phyloP scores from a whole-genome alignment of 2,888 invertebrate species.

The Eupithecia subumbrata region DNA sequence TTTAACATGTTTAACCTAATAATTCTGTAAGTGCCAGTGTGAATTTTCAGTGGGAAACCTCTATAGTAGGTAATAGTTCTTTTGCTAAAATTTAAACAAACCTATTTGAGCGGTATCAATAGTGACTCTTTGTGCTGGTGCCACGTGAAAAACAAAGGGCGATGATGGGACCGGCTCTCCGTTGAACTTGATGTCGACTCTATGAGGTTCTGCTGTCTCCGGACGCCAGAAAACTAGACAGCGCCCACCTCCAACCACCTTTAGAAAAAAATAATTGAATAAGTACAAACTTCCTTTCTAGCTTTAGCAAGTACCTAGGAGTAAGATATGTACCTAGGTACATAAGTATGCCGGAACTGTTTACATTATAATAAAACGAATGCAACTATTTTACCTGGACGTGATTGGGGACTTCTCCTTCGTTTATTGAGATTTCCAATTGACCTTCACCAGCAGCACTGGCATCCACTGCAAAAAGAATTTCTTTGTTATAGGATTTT shows the following conservation, averaged over 20 bases:
- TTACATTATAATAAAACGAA: background rate
- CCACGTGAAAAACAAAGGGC: slow-evolving; percentile 92
- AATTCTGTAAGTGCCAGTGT: background rate
- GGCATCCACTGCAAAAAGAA: slow-evolving; percentile 93
- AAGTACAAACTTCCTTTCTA: background rate
- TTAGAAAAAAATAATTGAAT: slow-evolving; percentile 36
- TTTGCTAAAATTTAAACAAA: slow-evolving; percentile 48
- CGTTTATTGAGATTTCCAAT: slow-evolving; percentile 99
- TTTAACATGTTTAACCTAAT: too few relatives aligned
- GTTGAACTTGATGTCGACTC: slow-evolving; percentile 98
- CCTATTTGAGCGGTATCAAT: slow-evolving; percentile 79
- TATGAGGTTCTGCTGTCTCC: slow-evolving; percentile 94
- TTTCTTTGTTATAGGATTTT: background rate
- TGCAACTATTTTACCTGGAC: slow-evolving; percentile 85
- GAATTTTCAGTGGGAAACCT: background rate
- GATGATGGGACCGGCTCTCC: slow-evolving; percentile 96
- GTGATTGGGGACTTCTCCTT: slow-evolving; percentile 99
- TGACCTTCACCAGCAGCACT: slow-evolving; percentile 99
- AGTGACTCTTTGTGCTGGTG: slow-evolving; percentile 76
- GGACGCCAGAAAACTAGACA: slow-evolving; percentile 98
- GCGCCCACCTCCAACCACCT: slow-evolving; percentile 96
- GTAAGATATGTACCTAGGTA: too few relatives aligned
- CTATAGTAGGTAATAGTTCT: background rate
- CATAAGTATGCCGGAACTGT: background rate
- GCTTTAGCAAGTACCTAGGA: background rate